A percentile compares a stretch with the other conserved stretches of the same genome.
Conservation (phyloP, 2,113 vertebrate species). For the Blennius ocellaris region DNA sequence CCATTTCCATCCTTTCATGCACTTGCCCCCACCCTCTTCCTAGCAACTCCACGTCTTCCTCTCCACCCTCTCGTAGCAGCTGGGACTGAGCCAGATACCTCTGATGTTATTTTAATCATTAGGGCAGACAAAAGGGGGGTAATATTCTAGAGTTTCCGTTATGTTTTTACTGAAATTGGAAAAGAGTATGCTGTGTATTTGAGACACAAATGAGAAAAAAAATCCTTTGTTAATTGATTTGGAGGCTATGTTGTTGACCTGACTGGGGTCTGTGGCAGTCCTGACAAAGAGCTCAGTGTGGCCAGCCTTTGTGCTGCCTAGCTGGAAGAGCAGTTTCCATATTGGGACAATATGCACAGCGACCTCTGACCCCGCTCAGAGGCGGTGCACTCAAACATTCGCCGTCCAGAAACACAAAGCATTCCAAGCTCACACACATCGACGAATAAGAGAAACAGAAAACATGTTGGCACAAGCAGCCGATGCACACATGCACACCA, state of each 20-base stretch:
- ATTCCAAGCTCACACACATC: constrained; percentile 44
- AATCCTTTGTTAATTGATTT: constrained; percentile 59
- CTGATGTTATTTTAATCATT: constrained; percentile 59
- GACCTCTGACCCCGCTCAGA: constrained; percentile 71
- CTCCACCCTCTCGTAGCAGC: constrained; percentile 61
- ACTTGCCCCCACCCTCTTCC: constrained; percentile 45
- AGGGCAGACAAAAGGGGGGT: constrained; percentile 34
- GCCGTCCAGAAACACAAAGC: constrained; percentile 60
- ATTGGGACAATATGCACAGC: constrained; percentile 77
- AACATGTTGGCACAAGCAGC: constrained; percentile 65
- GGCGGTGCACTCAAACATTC: constrained; percentile 44
- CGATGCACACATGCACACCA: constrained; percentile 71
- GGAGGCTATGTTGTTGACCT: constrained; percentile 56
- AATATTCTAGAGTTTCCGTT: constrained; percentile 10
- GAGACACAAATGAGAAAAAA: constrained; percentile 40
- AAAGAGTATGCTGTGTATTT: constrained; percentile 24
- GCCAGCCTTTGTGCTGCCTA: constrained; percentile 54
- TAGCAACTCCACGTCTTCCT: constrained; percentile 58
- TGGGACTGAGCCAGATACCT: constrained; percentile 66
- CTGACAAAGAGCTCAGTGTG: constrained; percentile 77
- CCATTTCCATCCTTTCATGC: constrained; percentile 59
- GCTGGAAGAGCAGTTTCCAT: constrained; percentile 72
- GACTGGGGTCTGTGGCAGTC: constrained; percentile 61
- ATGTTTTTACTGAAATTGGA: constrained; percentile 14
- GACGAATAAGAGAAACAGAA: constrained; percentile 44